Evolutionary conservation across 37 sponge, comb jelly and placozoan species (phyloP).

Genomic region (Cladorhizidae sp.): DNA sequence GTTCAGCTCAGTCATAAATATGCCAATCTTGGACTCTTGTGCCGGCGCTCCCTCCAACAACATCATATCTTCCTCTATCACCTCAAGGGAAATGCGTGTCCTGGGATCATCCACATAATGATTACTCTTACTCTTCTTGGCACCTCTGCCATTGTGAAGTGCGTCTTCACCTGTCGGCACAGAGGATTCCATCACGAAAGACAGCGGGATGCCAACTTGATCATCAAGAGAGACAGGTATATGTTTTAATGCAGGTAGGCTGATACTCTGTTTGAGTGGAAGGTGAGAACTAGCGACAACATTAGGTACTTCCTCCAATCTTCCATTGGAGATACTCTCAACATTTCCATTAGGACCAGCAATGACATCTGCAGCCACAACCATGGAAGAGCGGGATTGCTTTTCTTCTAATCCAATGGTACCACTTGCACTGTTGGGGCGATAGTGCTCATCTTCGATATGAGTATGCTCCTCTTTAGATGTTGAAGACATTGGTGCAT

Average conservation of each 20-base stretch:
- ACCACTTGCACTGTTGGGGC: background rate
- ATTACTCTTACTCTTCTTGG: background rate
- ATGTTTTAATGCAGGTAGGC: background rate
- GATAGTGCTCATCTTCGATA: slow-evolving; percentile 5
- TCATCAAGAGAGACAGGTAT: slow-evolving; percentile 1
- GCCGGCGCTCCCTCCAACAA: too few species aligned
- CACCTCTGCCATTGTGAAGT: background rate
- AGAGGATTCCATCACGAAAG: background rate
- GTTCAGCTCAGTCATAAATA: too few species aligned
- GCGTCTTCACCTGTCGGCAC: background rate
- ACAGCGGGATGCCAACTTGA: background rate
- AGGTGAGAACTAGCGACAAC: background rate
- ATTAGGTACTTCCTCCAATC: background rate
- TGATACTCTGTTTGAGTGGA: background rate
- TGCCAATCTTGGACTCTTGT: too few species aligned
- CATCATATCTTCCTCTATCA: too few species aligned
- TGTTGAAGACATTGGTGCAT: background rate
- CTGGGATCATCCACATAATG: slow-evolving; percentile 28
- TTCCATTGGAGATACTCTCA: too few species aligned
- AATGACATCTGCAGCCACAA: too few species aligned
- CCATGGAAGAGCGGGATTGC: too few species aligned
- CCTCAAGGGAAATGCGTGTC: too few species aligned
- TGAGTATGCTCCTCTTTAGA: background rate
- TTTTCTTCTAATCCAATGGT: background rate
- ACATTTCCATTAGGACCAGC: too few species aligned